Evolutionary conservation across 1,140 invertebrate genomes (phyloP), one percentile per base, ranked within the genome.

Genomic region (Galleria mellonella): DNA sequence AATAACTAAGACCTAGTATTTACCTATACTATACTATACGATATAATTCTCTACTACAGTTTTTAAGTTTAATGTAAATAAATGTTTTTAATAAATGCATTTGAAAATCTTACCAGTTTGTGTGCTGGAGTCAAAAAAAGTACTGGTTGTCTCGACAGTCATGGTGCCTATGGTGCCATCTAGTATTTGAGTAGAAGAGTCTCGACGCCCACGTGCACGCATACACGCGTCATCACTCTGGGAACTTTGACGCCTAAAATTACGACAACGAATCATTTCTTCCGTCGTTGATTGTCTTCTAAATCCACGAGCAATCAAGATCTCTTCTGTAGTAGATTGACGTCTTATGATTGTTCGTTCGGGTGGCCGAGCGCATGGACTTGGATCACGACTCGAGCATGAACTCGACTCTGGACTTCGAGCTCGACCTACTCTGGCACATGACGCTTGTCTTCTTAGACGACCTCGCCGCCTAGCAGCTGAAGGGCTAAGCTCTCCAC

Each of bases 91-190:
- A 23, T 23, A 23, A 23, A 23, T 23, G 17, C 2, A 23, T 23
- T 23, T 23, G 29, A 42, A 13, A 12, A 6, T 72, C 92, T 92
- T 77, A 96, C 95, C 95, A 83, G 95, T 96, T 85, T 96, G 95
- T 3, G 95, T 96, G 73, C 94, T 96, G 46, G 94, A 96, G 83
- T 97, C 95, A 70, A 96, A 97, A 77, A 96, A 95, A 0, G 94
- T 96, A 72, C 94, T 95, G 0, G 94, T 94, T 0, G 94, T 96
- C 74, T 97, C 95, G 3, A 96, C 94, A 0, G 94, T 96, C 95
- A 96, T 97, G 9, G 94, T 94, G 5, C 93, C 94, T 43, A 96
- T 91, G n/a, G 95, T 96, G 4, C 95, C 95, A 64, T 97, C 95
- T 13, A 93, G 93, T 58, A 97, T 97, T 84, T 97, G 95, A 0